Base-by-base conservation (phyloP, 2,888 invertebrate species). In the Noctua janthe region DNA sequence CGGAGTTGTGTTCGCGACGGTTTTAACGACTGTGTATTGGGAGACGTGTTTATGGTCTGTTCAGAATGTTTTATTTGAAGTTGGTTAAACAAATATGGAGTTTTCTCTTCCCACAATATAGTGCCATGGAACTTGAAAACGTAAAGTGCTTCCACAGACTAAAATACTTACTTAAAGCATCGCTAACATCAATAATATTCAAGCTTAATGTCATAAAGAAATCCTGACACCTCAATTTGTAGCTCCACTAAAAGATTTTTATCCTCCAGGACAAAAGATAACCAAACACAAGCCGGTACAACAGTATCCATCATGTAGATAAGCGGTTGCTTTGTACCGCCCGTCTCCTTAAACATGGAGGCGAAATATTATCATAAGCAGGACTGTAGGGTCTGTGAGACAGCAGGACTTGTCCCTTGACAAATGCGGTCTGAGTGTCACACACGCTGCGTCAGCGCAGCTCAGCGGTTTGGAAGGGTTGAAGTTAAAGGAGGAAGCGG, bases 381-480 rank as follows among this genome's bases (percentile, higher is more conserved):
- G 78, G 23, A 23, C 51, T 81, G 85, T 83, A 69, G 29, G 29
- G 35, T 39, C 66, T 66, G 66, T 39, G 39, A 74, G 75, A 67
- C 80, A 80, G 64, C 56, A 49, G 54, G 76, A 75, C 78, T 82
- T 67, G 78, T 83, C 89, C 86, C 86, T 81, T 91, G 91, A 93
- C 91, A 91, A 93, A 93, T 92, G 91, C 85, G 83, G 81, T 89
- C 89, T 87, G 90, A 87, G 87, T 90, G 89, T 90, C 88, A 77
- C 87, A 84, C 79, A 74, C 66, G 80, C 74, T 72, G 87, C 88
- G 86, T 88, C 88, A 88, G 80, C 78, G 83, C 67, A 29, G 56
- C 23, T 59, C 49, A 15, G 71, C 20, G 80, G 84, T 87, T 90
- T 89, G 82, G 84, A 85, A 59, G 35, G 23, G 73, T 49, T 47